Base-by-base conservation (phyloP, 2,888 invertebrate genomes). In the Tubulanus polymorphus region DNA sequence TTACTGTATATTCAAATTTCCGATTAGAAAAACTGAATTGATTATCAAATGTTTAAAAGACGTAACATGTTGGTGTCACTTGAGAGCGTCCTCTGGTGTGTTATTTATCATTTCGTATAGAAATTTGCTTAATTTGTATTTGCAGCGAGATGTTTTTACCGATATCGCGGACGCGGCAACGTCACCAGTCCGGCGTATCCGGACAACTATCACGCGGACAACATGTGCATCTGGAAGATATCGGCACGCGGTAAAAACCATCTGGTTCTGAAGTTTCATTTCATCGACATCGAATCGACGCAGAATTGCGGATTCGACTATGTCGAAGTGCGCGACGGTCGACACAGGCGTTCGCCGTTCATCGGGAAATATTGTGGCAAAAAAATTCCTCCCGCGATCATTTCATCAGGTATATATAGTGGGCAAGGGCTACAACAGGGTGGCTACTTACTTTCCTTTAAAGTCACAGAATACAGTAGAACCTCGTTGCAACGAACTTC, bases 351-450 rank as follows among this genome's bases (percentile, higher is more conserved):
- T 15, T 62, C 72, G 3, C 63, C 62, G 6, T 60, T 64, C 28
- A 66, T 79, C 53, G 78, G 76, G 6, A 62, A 63, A 52, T 73
- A 63, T 55, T 79, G 79, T 65, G 76, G 76, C 12, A 84, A 83
- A 20, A 74, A 79, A 0, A 72, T 81, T 28, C 76, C 83, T 1
- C 48, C 52, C 15, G 52, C 53, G 2, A 35, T 58, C 18, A 20
- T 8, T 5, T 83, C 83, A 69, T 85, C 88, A 5, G 41, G 41
- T 41, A 41, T 8, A 23, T 15, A 5, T 41, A 5, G 6, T 8
- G 18, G 41, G 5, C 15, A 15, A 8, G 5, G 6, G 15, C 41
- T 8, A 41, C 20, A 8, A 5, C 6, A 15, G n/a, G n/a, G n/a
- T n/a, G n/a, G n/a, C n/a, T n/a, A n/a, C n/a, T n/a, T n/a, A n/a